phyloP scores from a whole-genome alignment of 2,888 invertebrate genomes.

The Spicauda simplicius region DNA sequence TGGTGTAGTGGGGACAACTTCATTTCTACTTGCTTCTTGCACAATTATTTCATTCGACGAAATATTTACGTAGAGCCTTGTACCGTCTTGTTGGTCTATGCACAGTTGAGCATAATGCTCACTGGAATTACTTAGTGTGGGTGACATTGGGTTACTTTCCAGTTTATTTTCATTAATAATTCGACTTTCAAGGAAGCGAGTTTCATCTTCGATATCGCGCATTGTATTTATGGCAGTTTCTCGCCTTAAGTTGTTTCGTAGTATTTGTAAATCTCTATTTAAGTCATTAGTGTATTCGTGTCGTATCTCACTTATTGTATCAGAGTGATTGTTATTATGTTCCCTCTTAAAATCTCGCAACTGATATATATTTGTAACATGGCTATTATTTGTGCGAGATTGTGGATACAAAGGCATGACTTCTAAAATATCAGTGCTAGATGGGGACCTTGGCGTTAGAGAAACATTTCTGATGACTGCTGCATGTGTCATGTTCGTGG shows the following conservation, averaged over 20 bases:
- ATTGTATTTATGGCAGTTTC: conserved; percentile 67
- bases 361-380: conserved; percentile 84
- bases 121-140: conserved; percentile 73
- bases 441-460: conserved; percentile 78
- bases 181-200: conserved; percentile 64
- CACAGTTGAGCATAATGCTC: conserved; percentile 78
- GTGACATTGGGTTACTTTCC: conserved; percentile 61
- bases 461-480: conserved; percentile 54
- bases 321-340: conserved; percentile 77
- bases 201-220: conserved; percentile 75
- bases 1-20: conserved; percentile 65
- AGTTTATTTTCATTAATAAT: conserved; percentile 58
- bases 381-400: conserved; percentile 63
- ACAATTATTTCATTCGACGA: conserved; percentile 58
- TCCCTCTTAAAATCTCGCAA: conserved; percentile 82
- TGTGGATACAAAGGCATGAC: conserved; percentile 81
- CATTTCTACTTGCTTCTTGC: conserved; percentile 56
- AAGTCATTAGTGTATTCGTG: conserved; percentile 78
- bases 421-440: conserved; percentile 83
- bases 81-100: conserved; percentile 67
- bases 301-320: conserved; percentile 53
- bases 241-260: conserved; percentile 68
- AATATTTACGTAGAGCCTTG: conserved; percentile 77
- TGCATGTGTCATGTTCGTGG: conserved; percentile 51
- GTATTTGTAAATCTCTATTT: conserved; percentile 71